These are phyloP conservation scores for Synanthedon myopaeformis DNA, from an alignment of 2,888 invertebrate species.

Conservation along the genomic window DNA sequence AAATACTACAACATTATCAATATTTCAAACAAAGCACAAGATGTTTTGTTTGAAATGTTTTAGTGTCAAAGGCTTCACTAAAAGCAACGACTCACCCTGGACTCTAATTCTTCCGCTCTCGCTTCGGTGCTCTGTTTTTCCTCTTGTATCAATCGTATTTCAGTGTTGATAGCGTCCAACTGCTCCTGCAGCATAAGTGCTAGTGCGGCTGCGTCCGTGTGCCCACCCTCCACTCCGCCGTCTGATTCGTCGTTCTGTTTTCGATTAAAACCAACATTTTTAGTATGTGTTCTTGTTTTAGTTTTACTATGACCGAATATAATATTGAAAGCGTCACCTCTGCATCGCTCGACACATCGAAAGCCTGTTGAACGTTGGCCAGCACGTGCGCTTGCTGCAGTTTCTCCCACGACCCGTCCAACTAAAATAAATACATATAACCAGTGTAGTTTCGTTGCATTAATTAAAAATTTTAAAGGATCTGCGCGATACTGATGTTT, in stretches of 20 bases:
- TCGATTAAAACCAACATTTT: background rate
- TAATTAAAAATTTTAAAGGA: too few species aligned
- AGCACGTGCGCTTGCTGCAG: slow-evolving; percentile 91
- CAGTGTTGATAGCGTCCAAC: slow-evolving; percentile 99
- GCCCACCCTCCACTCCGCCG: slow-evolving; percentile 66
- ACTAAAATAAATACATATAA: slow-evolving; percentile 16
- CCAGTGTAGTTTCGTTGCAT: too few species aligned
- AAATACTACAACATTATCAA: too few species aligned
- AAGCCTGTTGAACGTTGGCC: slow-evolving; percentile 91
- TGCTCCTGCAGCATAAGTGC: slow-evolving; percentile 99
- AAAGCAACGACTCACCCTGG: slow-evolving; percentile 64
- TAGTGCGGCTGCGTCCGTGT: slow-evolving; percentile 95
- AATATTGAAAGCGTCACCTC: slow-evolving; percentile 54
- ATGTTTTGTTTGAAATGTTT: too few species aligned
- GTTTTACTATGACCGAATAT: background rate
- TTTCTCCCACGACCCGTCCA: slow-evolving; percentile 92
- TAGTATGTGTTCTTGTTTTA: background rate
- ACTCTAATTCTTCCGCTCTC: slow-evolving; percentile 96
- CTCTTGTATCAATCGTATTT: slow-evolving; percentile 91
- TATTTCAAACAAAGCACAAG: too few species aligned
- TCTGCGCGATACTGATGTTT: too few species aligned
- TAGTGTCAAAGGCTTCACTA: too few species aligned
- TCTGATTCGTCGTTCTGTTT: slow-evolving; percentile 53
- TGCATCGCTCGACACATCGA: slow-evolving; percentile 89
- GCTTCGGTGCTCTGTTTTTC: slow-evolving; percentile 98